These are phyloP conservation scores for Oxygymnocypris stewartii DNA, from an alignment of 2,113 vertebrate species.

Conservation along the genomic window DNA sequence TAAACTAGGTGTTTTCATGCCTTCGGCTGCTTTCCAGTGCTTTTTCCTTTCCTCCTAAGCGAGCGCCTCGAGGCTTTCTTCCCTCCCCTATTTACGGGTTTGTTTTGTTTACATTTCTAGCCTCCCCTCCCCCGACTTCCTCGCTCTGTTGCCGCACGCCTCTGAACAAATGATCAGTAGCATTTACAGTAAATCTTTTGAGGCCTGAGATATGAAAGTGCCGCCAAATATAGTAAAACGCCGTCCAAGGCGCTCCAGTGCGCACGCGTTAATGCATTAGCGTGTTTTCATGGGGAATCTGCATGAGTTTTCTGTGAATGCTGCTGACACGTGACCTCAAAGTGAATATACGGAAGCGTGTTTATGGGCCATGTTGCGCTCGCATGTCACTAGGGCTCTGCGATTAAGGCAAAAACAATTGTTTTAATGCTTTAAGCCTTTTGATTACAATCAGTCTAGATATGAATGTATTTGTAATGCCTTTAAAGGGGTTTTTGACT, in stretches of 20 bases:
- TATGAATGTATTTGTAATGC: not conserved
- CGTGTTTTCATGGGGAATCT: slow-evolving; percentile 12
- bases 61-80: not conserved
- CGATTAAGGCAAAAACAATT: not conserved
- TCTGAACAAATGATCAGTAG: slow-evolving; percentile 21
- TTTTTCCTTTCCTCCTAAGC: not conserved
- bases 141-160: not conserved
- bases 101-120: slow-evolving; percentile 22
- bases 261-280: not conserved
- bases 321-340: not conserved
- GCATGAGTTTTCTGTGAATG: not conserved
- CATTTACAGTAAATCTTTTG: slow-evolving; percentile 34
- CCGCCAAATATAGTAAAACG: not conserved
- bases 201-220: not conserved
- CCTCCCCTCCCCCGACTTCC: not conserved
- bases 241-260: not conserved
- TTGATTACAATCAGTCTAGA: not conserved
- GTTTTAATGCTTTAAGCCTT: not conserved
- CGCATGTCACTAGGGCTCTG: not conserved
- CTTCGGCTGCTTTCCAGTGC: not conserved
- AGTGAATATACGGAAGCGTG: slow-evolving; percentile 1
- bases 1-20: not conserved
- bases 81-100: slow-evolving; percentile 3
- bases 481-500: not conserved
- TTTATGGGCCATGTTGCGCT: not conserved